Conservation (phyloP, 2,888 invertebrate species). For the Acleris sparsana region DNA sequence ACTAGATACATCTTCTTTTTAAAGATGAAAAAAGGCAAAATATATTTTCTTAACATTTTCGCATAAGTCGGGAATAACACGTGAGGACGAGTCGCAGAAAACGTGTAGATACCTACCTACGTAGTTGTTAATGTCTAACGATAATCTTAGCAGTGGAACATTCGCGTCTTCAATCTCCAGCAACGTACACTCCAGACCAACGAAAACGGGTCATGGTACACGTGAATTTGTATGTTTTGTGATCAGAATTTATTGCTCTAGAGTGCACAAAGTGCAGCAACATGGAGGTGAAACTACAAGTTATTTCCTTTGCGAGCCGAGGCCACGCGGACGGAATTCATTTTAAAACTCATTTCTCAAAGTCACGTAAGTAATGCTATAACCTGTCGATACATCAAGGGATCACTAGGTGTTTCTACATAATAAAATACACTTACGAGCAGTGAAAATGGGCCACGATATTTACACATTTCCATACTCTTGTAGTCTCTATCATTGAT, state of each 20-base stretch:
- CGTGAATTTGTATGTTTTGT: no score
- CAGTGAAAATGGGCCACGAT: no score
- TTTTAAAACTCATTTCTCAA: constrained; percentile 72
- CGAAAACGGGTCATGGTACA: no score
- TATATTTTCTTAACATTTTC: no score
- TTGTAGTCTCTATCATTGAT: no score
- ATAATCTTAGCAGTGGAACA: background rate
- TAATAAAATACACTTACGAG: background rate
- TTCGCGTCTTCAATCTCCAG: background rate
- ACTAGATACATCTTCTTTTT: no score
- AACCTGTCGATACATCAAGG: constrained; percentile 59
- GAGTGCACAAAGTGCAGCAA: constrained; percentile 1
- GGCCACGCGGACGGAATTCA: constrained; percentile 61
- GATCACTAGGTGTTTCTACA: constrained; percentile 9
- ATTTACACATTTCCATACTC: no score
- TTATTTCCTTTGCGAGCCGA: constrained; percentile 33
- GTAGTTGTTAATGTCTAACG: background rate
- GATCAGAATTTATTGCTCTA: no score
- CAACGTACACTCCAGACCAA: background rate
- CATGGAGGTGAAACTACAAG: constrained; percentile 30
- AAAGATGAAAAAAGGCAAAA: no score
- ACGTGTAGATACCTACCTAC: no score
- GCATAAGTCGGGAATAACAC: no score
- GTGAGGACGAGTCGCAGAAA: no score
- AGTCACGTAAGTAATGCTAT: constrained; percentile 62